Evolutionary conservation across 2,888 invertebrate species (phyloP).

Genomic region (Biston betularia): DNA sequence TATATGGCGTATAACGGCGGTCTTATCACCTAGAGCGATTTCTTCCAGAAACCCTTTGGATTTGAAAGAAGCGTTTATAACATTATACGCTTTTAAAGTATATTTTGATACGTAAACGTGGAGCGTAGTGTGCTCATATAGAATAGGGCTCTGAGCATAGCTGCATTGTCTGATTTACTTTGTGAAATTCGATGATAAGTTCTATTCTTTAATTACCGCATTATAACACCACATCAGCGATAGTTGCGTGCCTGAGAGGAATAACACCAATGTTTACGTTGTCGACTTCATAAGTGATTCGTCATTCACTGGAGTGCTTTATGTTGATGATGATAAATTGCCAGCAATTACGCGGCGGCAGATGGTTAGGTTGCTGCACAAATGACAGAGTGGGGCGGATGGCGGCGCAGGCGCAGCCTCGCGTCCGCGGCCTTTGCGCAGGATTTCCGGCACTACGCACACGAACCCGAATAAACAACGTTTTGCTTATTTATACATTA

Average conservation of each 20-base stretch:
- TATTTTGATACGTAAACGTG: too few species aligned
- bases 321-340: slow-evolving; percentile 40
- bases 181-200: too few species aligned
- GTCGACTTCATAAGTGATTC: slow-evolving; percentile 32
- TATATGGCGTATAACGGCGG: too few species aligned
- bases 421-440: slow-evolving; percentile 73
- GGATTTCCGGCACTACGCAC: slow-evolving; percentile 81
- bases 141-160: too few species aligned
- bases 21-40: too few species aligned
- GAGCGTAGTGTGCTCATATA: too few species aligned
- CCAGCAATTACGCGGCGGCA: slow-evolving; percentile 50
- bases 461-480: slow-evolving; percentile 64
- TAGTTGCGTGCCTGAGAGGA: not conserved
- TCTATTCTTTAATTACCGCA: slow-evolving; percentile 11
- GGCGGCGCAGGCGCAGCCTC: slow-evolving; percentile 60
- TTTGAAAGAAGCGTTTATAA: too few species aligned
- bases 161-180: too few species aligned
- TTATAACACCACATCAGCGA: slow-evolving; percentile 1
- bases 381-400: slow-evolving; percentile 54
- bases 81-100: too few species aligned
- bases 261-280: slow-evolving; percentile 17
- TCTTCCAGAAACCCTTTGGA: too few species aligned
- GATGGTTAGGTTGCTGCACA: slow-evolving; percentile 51
- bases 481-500: slow-evolving; percentile 50
- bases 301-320: slow-evolving; percentile 37